These are phyloP conservation scores for Pegea sp. DNA, from an alignment of 23 tunicate genomes.

Conservation along the genomic window DNA sequence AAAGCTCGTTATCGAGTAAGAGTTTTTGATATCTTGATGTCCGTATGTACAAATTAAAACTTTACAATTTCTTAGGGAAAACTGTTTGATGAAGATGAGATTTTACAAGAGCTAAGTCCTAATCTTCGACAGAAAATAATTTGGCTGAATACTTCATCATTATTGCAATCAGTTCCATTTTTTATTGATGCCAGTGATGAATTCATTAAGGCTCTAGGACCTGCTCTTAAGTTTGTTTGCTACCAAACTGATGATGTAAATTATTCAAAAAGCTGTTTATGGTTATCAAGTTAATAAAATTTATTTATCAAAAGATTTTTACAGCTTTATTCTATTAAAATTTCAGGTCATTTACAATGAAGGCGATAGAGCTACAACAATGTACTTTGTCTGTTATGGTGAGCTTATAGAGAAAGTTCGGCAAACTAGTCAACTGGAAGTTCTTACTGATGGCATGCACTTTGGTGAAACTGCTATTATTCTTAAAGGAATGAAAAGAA, in stretches of 20 bases:
- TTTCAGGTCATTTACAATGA: too few relatives aligned
- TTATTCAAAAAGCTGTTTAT: too few relatives aligned
- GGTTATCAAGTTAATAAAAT: too few relatives aligned
- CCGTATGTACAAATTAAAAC: neutral
- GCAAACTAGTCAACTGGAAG: too few relatives aligned
- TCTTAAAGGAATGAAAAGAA: conserved; percentile 15
- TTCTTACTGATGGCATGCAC: conserved; percentile 88
- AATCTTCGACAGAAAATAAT: conserved; percentile 51
- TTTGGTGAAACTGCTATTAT: conserved; percentile 76
- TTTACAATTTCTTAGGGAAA: conserved; percentile 30
- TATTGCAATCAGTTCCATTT: conserved; percentile 64
- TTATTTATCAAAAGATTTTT: too few relatives aligned
- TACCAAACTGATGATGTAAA: too few relatives aligned
- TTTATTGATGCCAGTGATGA: conserved; percentile 81
- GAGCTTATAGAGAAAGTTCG: too few relatives aligned
- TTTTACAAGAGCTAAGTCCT: conserved; percentile 49
- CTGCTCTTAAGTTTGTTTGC: too few relatives aligned
- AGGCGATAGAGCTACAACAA: too few relatives aligned
- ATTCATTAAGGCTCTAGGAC: conserved; percentile 44
- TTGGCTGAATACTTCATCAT: conserved; percentile 29
- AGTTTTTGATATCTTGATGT: neutral
- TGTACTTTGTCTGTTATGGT: too few relatives aligned
- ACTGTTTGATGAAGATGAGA: conserved; percentile 64
- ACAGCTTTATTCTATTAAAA: too few relatives aligned
- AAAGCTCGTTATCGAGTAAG: conserved; percentile 31